Percentiles rank a stretch among this genome's conserved stretches.
Conservation (phyloP, 2,113 vertebrate species). For the Saguinus imperator region DNA sequence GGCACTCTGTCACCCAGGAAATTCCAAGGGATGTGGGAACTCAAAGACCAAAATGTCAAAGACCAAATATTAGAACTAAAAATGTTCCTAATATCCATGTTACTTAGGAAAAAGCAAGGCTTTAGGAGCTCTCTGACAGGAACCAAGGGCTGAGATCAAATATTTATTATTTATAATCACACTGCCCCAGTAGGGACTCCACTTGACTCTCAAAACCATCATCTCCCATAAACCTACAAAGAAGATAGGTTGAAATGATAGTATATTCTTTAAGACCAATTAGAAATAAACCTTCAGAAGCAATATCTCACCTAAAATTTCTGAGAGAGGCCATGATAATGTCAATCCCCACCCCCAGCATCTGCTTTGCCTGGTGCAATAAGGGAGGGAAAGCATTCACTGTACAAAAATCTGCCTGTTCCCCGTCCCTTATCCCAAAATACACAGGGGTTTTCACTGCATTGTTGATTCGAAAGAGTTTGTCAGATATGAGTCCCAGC, state of each 20-base stretch:
- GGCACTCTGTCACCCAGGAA: too few species aligned
- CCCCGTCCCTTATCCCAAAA: background rate
- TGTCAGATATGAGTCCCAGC: background rate
- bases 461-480: background rate
- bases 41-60: background rate
- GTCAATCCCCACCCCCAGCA: background rate
- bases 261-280: background rate
- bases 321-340: background rate
- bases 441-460: background rate
- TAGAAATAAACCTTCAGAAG: constrained; percentile 39
- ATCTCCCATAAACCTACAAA: background rate
- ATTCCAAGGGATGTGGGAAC: background rate
- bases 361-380: background rate
- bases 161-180: background rate
- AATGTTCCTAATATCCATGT: background rate
- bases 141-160: background rate
- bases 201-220: background rate
- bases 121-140: background rate
- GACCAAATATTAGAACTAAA: background rate
- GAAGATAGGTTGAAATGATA: background rate
- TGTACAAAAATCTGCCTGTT: background rate
- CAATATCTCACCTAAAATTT: background rate
- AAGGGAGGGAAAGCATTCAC: background rate
- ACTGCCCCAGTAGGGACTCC: background rate
- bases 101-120: background rate